Evolutionary conservation across 2,888 invertebrate species (phyloP).

Genomic region (Rhagonycha fulva): DNA sequence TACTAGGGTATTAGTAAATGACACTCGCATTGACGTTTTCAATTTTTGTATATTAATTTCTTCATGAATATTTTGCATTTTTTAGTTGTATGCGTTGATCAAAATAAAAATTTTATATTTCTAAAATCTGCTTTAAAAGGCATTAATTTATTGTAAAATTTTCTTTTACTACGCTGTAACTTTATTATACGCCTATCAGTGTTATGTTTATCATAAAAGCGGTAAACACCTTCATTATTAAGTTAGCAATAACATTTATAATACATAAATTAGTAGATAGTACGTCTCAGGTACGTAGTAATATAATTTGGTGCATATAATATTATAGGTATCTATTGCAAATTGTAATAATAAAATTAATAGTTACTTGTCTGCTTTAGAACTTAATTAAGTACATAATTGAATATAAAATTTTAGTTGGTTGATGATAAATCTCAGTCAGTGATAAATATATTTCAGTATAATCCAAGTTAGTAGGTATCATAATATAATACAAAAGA

Average conservation of each 20-base stretch:
- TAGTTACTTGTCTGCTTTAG: neutral
- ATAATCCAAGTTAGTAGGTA: neutral
- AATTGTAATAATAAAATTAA: neutral
- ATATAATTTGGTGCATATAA: neutral
- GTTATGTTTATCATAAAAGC: neutral
- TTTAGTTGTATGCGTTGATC: too few relatives aligned
- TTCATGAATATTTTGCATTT: neutral
- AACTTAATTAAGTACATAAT: neutral
- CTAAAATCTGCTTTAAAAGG: neutral
- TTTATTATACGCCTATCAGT: neutral
- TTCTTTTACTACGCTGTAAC: too few relatives aligned
- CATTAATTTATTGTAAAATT: neutral
- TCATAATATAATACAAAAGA: neutral
- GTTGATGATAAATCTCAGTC: neutral
- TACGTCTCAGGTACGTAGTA: neutral
- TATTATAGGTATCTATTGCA: neutral
- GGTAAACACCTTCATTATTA: neutral
- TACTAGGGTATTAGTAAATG: neutral
- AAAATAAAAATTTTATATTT: too few relatives aligned
- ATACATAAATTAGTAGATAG: neutral
- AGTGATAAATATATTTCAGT: neutral
- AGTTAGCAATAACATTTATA: neutral
- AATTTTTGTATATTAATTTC: neutral
- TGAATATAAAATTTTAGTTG: neutral
- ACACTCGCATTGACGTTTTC: neutral